phyloP scores from a whole-genome alignment of 2,888 invertebrate species.

The Suillia variegata region DNA sequence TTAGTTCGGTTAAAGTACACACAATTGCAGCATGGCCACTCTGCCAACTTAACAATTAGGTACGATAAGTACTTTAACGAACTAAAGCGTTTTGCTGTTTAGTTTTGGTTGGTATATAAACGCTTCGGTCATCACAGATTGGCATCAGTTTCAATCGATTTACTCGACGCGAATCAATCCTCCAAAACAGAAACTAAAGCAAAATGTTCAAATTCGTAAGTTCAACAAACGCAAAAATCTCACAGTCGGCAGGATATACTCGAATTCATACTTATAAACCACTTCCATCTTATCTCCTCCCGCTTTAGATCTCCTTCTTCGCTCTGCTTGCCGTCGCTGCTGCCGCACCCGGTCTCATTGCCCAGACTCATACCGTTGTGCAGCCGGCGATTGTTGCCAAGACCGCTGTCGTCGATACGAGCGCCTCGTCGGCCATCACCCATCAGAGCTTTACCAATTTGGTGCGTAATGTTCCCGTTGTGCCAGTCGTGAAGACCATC shows the following conservation, averaged over 20 bases:
- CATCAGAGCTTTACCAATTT: slow-evolving; percentile 66
- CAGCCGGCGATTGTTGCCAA: slow-evolving; percentile 52
- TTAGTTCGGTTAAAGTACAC: too few species aligned
- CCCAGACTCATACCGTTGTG: slow-evolving; percentile 47
- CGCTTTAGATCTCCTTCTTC: too few species aligned
- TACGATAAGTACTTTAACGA: too few species aligned
- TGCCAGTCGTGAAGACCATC: slow-evolving; percentile 61
- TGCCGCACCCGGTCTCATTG: slow-evolving; percentile 54
- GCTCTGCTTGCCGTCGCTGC: slow-evolving; percentile 64
- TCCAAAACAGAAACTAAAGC: slow-evolving; percentile 22
- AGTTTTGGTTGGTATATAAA: slow-evolving; percentile 43
- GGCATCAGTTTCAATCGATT: slow-evolving; percentile 48
- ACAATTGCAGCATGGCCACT: too few species aligned
- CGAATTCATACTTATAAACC: background rate
- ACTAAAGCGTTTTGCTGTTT: too few species aligned
- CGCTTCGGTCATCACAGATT: slow-evolving; percentile 22
- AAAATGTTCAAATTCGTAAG: slow-evolving; percentile 25
- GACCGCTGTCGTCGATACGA: slow-evolving; percentile 50
- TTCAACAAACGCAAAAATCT: background rate
- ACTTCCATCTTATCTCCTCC: too few species aligned
- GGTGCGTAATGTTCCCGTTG: slow-evolving; percentile 58
- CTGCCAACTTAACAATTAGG: too few species aligned
- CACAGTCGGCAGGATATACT: too few species aligned
- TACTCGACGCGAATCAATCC: slow-evolving; percentile 29
- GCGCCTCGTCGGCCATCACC: slow-evolving; percentile 63